These are phyloP conservation scores for Rhagologus leucostigma DNA, from an alignment of 2,113 vertebrate species.

Conservation along the genomic window DNA sequence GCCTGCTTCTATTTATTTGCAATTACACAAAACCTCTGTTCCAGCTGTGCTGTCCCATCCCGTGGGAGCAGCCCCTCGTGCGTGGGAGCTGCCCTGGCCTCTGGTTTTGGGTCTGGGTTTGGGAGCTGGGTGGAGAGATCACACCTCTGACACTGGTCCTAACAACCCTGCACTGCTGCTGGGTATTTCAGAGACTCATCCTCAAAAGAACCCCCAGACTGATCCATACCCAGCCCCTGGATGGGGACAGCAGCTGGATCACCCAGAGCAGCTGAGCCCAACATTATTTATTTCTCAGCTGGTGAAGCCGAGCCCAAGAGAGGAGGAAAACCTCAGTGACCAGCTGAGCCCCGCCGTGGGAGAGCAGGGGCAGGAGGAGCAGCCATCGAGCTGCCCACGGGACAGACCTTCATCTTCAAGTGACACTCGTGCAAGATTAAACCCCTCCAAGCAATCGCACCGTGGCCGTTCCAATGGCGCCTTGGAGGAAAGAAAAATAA, in stretches of 20 bases:
- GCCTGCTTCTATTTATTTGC: not conserved
- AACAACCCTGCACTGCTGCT: not conserved
- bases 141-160: not conserved
- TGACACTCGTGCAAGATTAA: not conserved
- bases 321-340: not conserved
- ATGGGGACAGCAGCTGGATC: not conserved
- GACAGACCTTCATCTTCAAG: not conserved
- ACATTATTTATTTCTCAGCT: not conserved
- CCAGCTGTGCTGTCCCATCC: not conserved
- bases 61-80: fast-evolving
- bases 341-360: not conserved
- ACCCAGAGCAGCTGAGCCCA: not conserved
- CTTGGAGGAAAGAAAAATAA: not conserved
- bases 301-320: not conserved
- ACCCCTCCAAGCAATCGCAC: not conserved
- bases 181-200: not conserved
- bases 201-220: not conserved
- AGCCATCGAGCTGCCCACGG: not conserved
- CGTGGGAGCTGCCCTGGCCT: not conserved
- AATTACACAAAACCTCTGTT: not conserved
- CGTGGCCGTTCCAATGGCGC: not conserved
- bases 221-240: not conserved
- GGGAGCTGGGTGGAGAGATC: not conserved
- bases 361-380: not conserved
- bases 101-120: not conserved